Percentiles rank a stretch among this genome's conserved stretches.
Evolutionary conservation across 2,888 invertebrate genomes (phyloP).

Genomic region (Actias luna): DNA sequence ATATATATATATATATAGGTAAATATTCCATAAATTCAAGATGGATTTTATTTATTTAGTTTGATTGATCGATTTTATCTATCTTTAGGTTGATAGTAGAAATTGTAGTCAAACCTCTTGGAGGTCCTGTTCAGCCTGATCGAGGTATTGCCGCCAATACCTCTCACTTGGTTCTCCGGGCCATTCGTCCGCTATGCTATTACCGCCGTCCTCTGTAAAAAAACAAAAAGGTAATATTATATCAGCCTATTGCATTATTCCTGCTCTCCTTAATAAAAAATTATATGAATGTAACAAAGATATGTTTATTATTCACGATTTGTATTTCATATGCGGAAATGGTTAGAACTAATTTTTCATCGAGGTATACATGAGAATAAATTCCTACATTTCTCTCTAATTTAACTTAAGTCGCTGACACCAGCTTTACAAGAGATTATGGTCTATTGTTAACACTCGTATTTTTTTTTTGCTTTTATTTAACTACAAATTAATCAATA

Average conservation of each 20-base stretch:
- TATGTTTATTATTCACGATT: neutral
- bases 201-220: constrained; percentile 70
- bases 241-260: neutral
- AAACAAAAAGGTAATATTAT: constrained; percentile 4
- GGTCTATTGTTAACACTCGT: no score
- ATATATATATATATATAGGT: no score
- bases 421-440: no score
- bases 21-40: no score
- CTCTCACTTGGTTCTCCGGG: constrained; percentile 81
- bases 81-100: neutral
- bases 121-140: constrained; percentile 74
- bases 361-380: no score
- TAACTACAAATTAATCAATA: no score
- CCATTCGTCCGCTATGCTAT: constrained; percentile 70
- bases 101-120: constrained; percentile 62
- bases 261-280: neutral
- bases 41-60: no score
- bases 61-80: neutral
- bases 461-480: no score
- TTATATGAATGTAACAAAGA: neutral
- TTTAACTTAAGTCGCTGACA: no score
- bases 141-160: constrained; percentile 77
- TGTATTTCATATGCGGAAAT: neutral
- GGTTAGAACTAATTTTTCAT: no score
- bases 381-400: no score